A percentile compares a stretch with the other conserved stretches of the same genome.
Evolutionary conservation across 2,797 vertebrate species (phyloP).

Genomic region (Catamblyrhynchus diadema): DNA sequence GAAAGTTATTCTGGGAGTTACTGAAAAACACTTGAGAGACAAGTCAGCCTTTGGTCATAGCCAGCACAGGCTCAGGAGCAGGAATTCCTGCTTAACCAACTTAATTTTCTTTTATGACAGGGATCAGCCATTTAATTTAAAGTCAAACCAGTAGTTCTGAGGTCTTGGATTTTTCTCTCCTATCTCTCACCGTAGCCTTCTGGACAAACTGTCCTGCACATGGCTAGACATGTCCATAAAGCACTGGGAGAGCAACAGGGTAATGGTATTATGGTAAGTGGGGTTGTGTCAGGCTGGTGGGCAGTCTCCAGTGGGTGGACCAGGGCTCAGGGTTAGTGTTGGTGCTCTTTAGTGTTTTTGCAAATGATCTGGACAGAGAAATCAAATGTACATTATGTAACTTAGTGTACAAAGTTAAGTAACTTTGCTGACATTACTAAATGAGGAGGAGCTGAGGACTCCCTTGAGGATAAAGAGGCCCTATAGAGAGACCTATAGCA

Average conservation of each 20-base stretch:
- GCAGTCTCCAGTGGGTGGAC: neutral
- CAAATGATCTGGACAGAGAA: neutral
- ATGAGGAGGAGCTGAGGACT: neutral
- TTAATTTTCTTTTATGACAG: neutral
- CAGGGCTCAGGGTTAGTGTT: too few relatives aligned
- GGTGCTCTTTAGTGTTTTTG: neutral
- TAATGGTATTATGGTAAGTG: too few relatives aligned
- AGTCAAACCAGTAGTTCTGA: neutral
- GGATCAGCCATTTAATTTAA: neutral
- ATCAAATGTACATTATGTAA: neutral
- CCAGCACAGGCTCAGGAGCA: fast-evolving
- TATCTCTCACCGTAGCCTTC: neutral
- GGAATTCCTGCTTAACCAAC: neutral
- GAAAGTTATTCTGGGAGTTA: neutral
- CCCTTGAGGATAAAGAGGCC: neutral
- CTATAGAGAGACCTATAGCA: neutral
- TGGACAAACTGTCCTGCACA: neutral
- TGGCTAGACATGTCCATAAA: neutral
- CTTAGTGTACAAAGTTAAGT: neutral
- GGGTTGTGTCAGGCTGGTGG: neutral
- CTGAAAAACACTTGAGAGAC: neutral
- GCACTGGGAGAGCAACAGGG: too few relatives aligned
- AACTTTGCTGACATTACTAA: neutral
- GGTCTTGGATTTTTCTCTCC: neutral
- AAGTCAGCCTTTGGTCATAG: neutral